These are phyloP conservation scores for Aurelia sp. DNA, from an alignment of 30 jellyfish, hydroid and myxozoan species.

Conservation along the genomic window DNA sequence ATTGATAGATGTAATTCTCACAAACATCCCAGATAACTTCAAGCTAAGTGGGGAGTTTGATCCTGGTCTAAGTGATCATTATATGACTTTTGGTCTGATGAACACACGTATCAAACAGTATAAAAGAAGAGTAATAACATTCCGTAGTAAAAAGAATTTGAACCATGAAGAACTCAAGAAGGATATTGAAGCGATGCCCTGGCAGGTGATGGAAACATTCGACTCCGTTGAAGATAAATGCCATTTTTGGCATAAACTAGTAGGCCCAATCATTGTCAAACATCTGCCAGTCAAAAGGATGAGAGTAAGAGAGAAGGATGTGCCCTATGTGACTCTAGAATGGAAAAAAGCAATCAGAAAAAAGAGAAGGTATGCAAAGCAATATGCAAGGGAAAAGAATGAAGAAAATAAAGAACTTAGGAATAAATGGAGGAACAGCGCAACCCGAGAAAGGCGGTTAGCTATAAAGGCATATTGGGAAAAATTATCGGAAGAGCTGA, in stretches of 20 bases:
- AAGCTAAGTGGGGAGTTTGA: not conserved
- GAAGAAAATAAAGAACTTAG: not conserved
- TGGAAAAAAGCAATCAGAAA: not conserved
- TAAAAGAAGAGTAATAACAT: not conserved
- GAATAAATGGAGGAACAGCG: not conserved
- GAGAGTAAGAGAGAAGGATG: slow-evolving; percentile 18
- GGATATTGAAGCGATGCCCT: too few relatives aligned
- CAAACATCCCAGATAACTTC: slow-evolving; percentile 2
- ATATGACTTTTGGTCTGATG: too few relatives aligned
- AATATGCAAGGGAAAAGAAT: slow-evolving; percentile 19
- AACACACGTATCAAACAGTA: not conserved
- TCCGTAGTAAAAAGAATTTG: not conserved
- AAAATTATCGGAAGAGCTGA: too few relatives aligned
- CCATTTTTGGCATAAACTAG: slow-evolving; percentile 6
- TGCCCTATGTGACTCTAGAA: not conserved
- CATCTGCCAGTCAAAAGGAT: slow-evolving; percentile 19
- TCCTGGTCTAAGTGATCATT: not conserved
- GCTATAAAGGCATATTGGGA: too few relatives aligned
- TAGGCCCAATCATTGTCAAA: not conserved
- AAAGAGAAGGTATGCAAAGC: slow-evolving; percentile 1
- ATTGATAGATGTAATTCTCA: not conserved
- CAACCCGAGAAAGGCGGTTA: too few relatives aligned
- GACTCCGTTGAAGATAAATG: slow-evolving; percentile 2
- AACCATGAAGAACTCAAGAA: not conserved
- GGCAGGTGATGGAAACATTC: not conserved